Percentiles rank a stretch among this genome's conserved stretches.
Evolutionary conservation across 2,797 vertebrate species (phyloP).

Genomic region (Pristis pectinata): DNA sequence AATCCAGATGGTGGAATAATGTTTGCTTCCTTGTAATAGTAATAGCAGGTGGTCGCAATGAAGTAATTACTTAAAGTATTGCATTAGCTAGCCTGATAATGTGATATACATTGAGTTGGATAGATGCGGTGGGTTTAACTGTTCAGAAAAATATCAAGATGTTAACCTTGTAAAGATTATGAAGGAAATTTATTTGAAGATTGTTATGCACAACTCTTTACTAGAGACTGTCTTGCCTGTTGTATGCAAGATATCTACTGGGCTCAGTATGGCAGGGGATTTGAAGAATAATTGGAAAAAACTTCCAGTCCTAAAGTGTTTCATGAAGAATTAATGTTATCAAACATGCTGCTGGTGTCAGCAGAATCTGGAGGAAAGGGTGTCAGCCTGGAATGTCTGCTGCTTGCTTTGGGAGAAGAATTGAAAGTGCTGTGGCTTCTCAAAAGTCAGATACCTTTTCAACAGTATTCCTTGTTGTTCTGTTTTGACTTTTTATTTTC

Average conservation of each 20-base stretch:
- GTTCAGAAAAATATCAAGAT: neutral
- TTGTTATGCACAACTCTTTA: neutral
- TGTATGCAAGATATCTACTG: neutral
- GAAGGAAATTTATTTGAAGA: neutral
- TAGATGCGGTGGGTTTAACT: neutral
- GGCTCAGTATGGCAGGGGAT: no score
- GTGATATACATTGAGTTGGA: neutral
- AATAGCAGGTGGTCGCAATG: neutral
- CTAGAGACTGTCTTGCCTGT: neutral
- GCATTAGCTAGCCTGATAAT: neutral
- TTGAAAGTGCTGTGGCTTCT: neutral
- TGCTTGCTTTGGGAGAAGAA: neutral
- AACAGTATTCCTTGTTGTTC: neutral
- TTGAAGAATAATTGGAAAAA: neutral
- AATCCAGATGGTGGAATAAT: constrained; percentile 3
- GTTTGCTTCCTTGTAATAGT: neutral
- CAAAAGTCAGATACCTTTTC: neutral
- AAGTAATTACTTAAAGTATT: neutral
- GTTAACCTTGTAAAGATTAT: neutral
- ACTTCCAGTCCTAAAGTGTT: neutral
- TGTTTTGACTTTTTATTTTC: neutral
- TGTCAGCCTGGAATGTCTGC: neutral
- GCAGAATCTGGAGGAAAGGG: neutral
- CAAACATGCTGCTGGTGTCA: neutral
- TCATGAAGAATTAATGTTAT: neutral